Conservation (phyloP, 2,113 vertebrate genomes). For the Chlorocebus sabaeus region DNA sequence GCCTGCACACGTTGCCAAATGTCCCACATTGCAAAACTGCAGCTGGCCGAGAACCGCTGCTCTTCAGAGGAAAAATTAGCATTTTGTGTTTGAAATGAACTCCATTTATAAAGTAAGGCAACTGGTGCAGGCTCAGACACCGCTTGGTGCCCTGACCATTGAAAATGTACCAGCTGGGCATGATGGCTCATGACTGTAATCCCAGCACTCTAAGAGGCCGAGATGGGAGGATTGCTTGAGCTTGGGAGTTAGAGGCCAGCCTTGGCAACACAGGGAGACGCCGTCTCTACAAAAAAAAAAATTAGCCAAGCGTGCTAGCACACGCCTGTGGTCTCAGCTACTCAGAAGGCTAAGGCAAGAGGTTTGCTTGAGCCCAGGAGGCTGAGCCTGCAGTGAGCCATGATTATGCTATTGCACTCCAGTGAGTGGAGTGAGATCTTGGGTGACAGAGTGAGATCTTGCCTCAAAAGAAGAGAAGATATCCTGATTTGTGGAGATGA, state of each 20-base stretch:
- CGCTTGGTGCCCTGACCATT: accelerated
- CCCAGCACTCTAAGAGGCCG: not conserved
- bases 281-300: not conserved
- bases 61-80: not conserved
- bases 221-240: not conserved
- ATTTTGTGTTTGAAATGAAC: not conserved
- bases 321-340: not conserved
- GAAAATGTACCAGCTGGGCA: not conserved
- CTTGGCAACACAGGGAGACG: not conserved
- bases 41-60: not conserved
- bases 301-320: not conserved
- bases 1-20: not conserved
- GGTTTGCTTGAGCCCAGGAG: not conserved
- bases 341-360: not conserved
- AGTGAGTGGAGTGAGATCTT: too few species aligned
- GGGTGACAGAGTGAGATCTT: not conserved
- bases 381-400: not conserved
- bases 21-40: not conserved
- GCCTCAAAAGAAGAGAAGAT: not conserved
- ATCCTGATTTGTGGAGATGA: not conserved
- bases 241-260: not conserved
- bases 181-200: not conserved
- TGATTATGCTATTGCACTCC: not conserved
- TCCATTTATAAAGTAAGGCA: not conserved
- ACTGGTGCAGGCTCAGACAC: too few species aligned